Evolutionary conservation across 2,113 vertebrate species (phyloP).

Genomic region (Antidorcas marsupialis): DNA sequence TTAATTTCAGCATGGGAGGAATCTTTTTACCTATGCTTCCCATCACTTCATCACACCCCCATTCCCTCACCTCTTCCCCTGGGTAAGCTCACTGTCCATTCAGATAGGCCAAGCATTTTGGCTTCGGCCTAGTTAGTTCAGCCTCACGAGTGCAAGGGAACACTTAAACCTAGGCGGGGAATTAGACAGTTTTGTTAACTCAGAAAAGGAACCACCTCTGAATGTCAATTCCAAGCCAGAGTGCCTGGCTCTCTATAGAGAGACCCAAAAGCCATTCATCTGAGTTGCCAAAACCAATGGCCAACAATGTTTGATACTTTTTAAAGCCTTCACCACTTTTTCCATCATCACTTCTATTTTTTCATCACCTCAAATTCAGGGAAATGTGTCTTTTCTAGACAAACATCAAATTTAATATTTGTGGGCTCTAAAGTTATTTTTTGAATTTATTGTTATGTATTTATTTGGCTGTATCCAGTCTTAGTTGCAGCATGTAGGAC

Average conservation of each 20-base stretch:
- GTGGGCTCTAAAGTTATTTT: background rate
- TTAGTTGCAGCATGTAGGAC: background rate
- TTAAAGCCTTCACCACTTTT: background rate
- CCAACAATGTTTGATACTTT: background rate
- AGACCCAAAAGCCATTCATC: background rate
- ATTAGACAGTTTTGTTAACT: background rate
- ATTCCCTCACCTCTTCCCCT: background rate
- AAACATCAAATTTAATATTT: background rate
- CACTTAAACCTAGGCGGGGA: background rate
- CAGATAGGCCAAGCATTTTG: background rate
- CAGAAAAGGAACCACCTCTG: background rate
- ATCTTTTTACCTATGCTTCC: background rate
- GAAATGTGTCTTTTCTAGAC: background rate
- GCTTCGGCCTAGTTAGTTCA: background rate
- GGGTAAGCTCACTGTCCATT: background rate
- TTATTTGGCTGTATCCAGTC: background rate
- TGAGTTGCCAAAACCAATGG: background rate
- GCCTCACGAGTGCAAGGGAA: background rate
- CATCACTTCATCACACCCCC: background rate
- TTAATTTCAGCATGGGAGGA: background rate
- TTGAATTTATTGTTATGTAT: background rate
- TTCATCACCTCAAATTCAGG: background rate
- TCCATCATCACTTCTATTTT: background rate
- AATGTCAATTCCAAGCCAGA: background rate
- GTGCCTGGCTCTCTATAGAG: background rate